Base-by-base conservation (phyloP, 2,797 vertebrate species). In the Denticeps clupeoides region DNA sequence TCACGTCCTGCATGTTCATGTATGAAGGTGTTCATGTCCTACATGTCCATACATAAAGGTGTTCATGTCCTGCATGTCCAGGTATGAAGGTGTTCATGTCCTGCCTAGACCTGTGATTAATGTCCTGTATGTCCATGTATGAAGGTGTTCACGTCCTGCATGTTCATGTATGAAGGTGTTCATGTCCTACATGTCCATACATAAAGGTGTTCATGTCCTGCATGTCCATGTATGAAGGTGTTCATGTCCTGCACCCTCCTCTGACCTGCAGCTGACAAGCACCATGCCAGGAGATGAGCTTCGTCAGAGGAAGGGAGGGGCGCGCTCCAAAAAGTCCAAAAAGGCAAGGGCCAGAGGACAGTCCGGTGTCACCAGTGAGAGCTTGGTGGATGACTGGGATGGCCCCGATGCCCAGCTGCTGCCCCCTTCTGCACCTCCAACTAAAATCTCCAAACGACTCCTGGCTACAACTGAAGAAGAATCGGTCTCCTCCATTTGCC, bases 241-340 rank as follows among this genome's bases (percentile, higher is more conserved):
- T n/a, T n/a, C n/a, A n/a, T n/a, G 11, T 2, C n/a, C 21, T 2
- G 7, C 2, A 12, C 10, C 41, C 37, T 37, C 18, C 8, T 2
- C 33, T 9, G n/a, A 37, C 8, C 8, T 8, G 16, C 35, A 37
- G 18, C 23, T 7, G n/a, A 42, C 41, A 62, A 56, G 47, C 60
- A 60, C 32, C 62, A 94, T 93, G 91, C 86, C 86, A 6, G 76
- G 75, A 15, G 84, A 89, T 51, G 79, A 91, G 65, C 68, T 73
- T 45, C 79, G 81, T n/a, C 86, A 82, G 60, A 78, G 85, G 58
- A 81, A 73, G 51, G 82, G 72, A 33, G 83, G 82, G 42, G 71
- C 77, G 25, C 70, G 58, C 41, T 54, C 60, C 57, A 87, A 78
- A 59, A 83, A 80, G 61, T 62, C 68, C 16, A 82, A 74, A 44